A percentile compares a stretch with the other conserved stretches of the same genome.
Conservation (phyloP, 2,888 invertebrate genomes). For the Camptogramma bilineatum region DNA sequence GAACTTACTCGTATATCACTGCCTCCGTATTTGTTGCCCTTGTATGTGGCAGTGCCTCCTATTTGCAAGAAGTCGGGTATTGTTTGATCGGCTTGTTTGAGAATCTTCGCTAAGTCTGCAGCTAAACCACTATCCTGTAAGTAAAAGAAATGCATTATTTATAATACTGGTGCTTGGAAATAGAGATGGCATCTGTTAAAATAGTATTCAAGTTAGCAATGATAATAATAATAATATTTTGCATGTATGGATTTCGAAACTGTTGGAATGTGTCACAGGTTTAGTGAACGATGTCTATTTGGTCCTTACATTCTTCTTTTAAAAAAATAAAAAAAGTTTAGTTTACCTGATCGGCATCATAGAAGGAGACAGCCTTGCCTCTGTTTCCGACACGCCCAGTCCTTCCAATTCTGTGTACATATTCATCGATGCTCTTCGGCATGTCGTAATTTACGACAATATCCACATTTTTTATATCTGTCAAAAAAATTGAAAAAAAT, state of each 20-base stretch:
- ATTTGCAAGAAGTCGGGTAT: slow-evolving; percentile 91
- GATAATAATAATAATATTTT: no score
- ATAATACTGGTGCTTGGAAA: no score
- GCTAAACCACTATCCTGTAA: slow-evolving; percentile 86
- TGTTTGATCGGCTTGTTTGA: slow-evolving; percentile 91
- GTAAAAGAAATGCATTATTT: background rate
- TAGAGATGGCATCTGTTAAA: no score
- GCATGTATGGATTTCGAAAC: no score
- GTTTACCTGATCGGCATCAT: slow-evolving; percentile 84
- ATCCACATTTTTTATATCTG: slow-evolving; percentile 93
- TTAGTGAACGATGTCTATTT: no score
- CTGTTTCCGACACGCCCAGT: slow-evolving; percentile 97
- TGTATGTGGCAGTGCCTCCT: slow-evolving; percentile 79
- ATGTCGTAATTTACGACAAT: slow-evolving; percentile 97
- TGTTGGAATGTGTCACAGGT: no score
- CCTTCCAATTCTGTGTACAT: slow-evolving; percentile 97
- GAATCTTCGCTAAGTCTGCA: slow-evolving; percentile 88
- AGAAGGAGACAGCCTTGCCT: slow-evolving; percentile 95
- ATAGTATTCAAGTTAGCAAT: no score
- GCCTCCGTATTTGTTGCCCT: slow-evolving; percentile 87
- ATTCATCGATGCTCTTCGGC: slow-evolving; percentile 95
- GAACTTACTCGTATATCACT: slow-evolving; percentile 88
- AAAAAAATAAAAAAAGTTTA: no score
- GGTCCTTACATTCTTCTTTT: no score
- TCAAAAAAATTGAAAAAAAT: slow-evolving; percentile 29